Evolutionary conservation across 2,888 invertebrate species (phyloP).

Genomic region (Proisotoma minuta): DNA sequence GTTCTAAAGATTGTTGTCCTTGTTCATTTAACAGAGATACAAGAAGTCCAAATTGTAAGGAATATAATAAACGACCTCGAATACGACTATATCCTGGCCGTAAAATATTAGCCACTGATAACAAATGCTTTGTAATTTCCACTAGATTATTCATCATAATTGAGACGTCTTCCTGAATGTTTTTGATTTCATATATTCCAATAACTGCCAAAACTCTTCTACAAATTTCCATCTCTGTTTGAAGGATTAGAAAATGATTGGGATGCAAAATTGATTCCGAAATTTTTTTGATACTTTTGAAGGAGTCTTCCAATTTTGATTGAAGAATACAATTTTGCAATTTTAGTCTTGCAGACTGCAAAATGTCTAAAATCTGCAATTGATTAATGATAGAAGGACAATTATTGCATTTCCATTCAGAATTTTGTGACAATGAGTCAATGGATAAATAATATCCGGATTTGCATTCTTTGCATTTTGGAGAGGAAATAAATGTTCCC

Average conservation of each 20-base stretch:
- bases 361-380: not conserved
- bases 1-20: not conserved
- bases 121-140: conserved; percentile 11
- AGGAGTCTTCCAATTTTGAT: not conserved
- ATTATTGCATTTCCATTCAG: conserved; percentile 17
- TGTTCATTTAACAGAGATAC: conserved; percentile 2
- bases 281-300: conserved; percentile 11
- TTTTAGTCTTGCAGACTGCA: not conserved
- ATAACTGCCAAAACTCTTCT: conserved; percentile 4
- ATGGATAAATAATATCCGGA: conserved; percentile 8
- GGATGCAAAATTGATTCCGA: conserved; percentile 12
- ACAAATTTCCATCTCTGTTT: conserved; percentile 16
- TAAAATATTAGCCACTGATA: conserved; percentile 10
- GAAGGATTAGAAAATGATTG: conserved; percentile 20
- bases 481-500: conserved; percentile 18
- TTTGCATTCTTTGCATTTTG: conserved; percentile 18
- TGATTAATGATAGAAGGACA: conserved; percentile 7
- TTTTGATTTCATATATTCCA: conserved; percentile 3
- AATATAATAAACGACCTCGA: conserved; percentile 14
- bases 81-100: conserved; percentile 13
- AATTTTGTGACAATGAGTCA: conserved; percentile 6
- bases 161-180: not conserved
- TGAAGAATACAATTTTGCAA: conserved; percentile 1
- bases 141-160: conserved; percentile 7
- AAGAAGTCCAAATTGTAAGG: conserved; percentile 19